phyloP scores from a whole-genome alignment of 2,888 invertebrate species.

The Phaedon cochleariae region DNA sequence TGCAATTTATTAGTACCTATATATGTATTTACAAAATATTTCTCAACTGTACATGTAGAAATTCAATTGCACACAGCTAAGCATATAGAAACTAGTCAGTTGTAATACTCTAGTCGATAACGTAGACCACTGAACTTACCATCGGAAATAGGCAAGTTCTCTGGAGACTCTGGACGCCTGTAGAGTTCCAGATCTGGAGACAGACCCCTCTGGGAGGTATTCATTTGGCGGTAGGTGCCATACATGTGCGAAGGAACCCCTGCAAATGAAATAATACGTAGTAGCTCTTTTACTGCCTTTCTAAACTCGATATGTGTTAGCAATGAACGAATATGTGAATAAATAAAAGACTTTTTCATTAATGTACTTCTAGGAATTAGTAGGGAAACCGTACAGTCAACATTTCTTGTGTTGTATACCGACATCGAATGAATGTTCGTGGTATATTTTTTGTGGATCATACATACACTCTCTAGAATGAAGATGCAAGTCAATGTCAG shows the following conservation, averaged over 20 bases:
- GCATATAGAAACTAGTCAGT: constrained; percentile 28
- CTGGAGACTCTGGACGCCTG: constrained; percentile 54
- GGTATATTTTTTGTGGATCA: too few relatives aligned
- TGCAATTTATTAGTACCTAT: constrained; percentile 9
- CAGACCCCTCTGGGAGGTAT: constrained; percentile 51
- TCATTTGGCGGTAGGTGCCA: constrained; percentile 62
- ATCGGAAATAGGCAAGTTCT: constrained; percentile 39
- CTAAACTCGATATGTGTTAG: too few relatives aligned
- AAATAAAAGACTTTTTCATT: too few relatives aligned
- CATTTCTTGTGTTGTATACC: too few relatives aligned
- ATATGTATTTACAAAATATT: constrained; percentile 16
- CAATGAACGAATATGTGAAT: too few relatives aligned
- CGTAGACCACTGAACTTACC: constrained; percentile 56
- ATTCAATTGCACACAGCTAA: constrained; percentile 1
- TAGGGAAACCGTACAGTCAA: too few relatives aligned
- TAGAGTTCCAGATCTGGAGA: constrained; percentile 54
- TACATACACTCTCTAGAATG: too few relatives aligned
- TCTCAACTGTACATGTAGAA: constrained; percentile 5
- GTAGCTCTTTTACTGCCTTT: too few relatives aligned
- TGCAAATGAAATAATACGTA: constrained; percentile 45
- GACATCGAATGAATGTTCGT: too few relatives aligned
- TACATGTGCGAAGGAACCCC: constrained; percentile 64
- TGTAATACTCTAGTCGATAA: constrained; percentile 46
- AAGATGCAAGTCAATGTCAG: too few relatives aligned
- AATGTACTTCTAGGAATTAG: too few relatives aligned